These are phyloP conservation scores for Nansenia antarctica DNA, from an alignment of 2,113 vertebrate species.

Conservation along the genomic window DNA sequence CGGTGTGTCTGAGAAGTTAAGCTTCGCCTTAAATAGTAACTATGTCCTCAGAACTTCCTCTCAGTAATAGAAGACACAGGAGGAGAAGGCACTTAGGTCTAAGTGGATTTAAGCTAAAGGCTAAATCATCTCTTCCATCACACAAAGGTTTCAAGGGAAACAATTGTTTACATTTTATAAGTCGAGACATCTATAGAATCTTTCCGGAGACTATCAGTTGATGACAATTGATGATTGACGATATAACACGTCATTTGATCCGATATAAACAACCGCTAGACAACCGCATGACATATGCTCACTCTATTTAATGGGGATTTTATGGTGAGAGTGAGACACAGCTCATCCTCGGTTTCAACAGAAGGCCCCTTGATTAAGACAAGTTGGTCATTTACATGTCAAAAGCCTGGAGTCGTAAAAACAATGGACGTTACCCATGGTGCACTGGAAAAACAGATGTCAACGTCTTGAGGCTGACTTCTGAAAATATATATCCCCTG, in stretches of 20 bases:
- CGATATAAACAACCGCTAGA: slow-evolving; percentile 35
- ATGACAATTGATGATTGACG: slow-evolving; percentile 55
- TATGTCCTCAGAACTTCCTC: neutral
- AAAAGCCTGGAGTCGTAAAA: slow-evolving; percentile 58
- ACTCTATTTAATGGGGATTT: slow-evolving; percentile 56
- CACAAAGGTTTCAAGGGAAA: too few species aligned
- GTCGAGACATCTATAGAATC: neutral
- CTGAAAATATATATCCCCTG: neutral
- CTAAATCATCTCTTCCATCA: neutral
- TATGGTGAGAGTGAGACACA: slow-evolving; percentile 39
- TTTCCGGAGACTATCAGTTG: neutral
- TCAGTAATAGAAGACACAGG: neutral
- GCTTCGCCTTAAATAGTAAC: too few species aligned
- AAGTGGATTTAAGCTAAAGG: neutral
- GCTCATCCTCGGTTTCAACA: slow-evolving; percentile 32
- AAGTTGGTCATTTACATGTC: slow-evolving; percentile 71
- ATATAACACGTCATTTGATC: slow-evolving; percentile 45
- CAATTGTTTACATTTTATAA: neutral
- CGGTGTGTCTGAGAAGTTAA: neutral
- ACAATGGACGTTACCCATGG: slow-evolving; percentile 54
- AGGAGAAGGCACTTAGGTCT: neutral
- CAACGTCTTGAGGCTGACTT: slow-evolving; percentile 47
- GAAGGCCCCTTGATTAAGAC: slow-evolving; percentile 60
- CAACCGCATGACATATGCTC: slow-evolving; percentile 45
- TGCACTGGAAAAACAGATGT: slow-evolving; percentile 59